phyloP scores from a whole-genome alignment of 1,140 invertebrate genomes.

The Eubasilissa regina region DNA sequence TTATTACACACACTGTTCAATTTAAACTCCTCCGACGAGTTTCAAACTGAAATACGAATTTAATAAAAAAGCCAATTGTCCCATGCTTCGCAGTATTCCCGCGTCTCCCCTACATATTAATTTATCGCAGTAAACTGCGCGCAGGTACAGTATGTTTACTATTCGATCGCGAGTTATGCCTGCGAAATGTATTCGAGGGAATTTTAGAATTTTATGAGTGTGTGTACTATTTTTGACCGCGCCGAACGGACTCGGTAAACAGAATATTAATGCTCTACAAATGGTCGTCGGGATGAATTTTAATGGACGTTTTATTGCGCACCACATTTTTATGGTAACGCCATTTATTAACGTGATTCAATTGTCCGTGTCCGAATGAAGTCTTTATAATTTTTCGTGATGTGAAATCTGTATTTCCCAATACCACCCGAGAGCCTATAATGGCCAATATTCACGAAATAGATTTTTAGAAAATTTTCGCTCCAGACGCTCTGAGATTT shows the following conservation, averaged over 20 bases:
- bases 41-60: neutral
- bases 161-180: neutral
- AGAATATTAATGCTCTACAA: slow-evolving; percentile 59
- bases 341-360: slow-evolving; percentile 29
- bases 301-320: slow-evolving; percentile 58
- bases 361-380: slow-evolving; percentile 12
- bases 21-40: neutral
- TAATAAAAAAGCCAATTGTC: neutral
- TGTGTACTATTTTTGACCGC: slow-evolving; percentile 38
- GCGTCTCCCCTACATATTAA: slow-evolving; percentile 1
- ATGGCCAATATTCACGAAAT: no score
- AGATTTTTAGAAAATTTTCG: no score
- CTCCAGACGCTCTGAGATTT: no score
- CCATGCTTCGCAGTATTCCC: neutral
- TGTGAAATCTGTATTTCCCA: no score
- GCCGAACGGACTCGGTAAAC: slow-evolving; percentile 50
- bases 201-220: slow-evolving; percentile 40
- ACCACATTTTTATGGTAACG: slow-evolving; percentile 53
- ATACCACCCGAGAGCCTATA: no score
- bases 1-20: no score
- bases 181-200: slow-evolving; percentile 16
- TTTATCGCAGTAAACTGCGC: neutral
- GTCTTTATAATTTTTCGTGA: neutral
- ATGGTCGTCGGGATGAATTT: slow-evolving; percentile 55
- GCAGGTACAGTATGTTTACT: neutral